Evolutionary conservation across 2,113 vertebrate species (phyloP).

Genomic region (Epinephelus lanceolatus): DNA sequence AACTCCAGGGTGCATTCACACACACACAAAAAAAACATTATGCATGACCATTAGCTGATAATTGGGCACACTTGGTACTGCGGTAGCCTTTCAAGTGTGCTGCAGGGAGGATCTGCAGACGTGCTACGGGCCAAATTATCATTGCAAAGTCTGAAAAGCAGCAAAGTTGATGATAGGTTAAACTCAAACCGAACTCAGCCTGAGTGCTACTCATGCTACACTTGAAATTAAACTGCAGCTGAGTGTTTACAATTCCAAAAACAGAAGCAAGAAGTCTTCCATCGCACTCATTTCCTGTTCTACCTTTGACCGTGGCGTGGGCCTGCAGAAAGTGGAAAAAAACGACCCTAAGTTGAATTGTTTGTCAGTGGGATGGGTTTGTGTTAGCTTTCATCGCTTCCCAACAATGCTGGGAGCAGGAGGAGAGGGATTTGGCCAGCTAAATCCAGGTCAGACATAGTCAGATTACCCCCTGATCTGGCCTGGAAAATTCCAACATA

Average conservation of each 20-base stretch:
- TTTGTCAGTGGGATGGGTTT: constrained; percentile 56
- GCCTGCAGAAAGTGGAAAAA: constrained; percentile 62
- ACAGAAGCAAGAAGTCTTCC: constrained; percentile 52
- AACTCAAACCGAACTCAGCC: constrained; percentile 33
- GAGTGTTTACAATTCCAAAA: constrained; percentile 45
- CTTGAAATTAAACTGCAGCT: constrained; percentile 28
- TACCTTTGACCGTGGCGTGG: constrained; percentile 32
- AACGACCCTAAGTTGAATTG: constrained; percentile 56
- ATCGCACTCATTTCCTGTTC: constrained; percentile 57
- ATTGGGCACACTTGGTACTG: constrained; percentile 52
- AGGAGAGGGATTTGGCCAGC: constrained; percentile 51
- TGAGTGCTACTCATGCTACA: neutral
- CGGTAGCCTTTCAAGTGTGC: constrained; percentile 61
- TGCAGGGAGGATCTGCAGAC: constrained; percentile 46
- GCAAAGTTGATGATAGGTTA: constrained; percentile 48
- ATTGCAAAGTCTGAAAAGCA: constrained; percentile 36
- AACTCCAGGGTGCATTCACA: constrained; percentile 19
- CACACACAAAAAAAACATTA: constrained; percentile 11
- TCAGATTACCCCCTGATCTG: constrained; percentile 66
- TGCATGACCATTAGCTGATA: constrained; percentile 57
- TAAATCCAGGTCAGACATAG: constrained; percentile 71
- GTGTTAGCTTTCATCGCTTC: constrained; percentile 53
- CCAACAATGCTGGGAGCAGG: constrained; percentile 57
- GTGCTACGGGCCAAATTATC: constrained; percentile 49
- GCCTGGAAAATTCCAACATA: constrained; percentile 21